Conservation (phyloP, 2,888 invertebrate species). For the Cerastis leucographa region DNA sequence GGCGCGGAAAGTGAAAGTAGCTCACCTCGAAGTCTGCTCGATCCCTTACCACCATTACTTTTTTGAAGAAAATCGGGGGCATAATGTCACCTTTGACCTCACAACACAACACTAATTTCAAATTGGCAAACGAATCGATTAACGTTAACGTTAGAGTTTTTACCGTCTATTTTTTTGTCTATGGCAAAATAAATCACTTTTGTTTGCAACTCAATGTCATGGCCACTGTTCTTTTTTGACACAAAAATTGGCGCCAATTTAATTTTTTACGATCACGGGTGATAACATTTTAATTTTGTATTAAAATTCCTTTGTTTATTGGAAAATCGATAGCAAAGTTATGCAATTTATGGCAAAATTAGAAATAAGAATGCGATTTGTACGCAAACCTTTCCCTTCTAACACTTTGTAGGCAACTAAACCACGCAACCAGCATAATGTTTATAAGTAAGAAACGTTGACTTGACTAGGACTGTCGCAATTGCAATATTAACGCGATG, state of each 20-base stretch:
- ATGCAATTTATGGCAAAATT: slow-evolving; percentile 26
- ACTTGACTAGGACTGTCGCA: slow-evolving; percentile 85
- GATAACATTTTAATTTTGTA: background rate
- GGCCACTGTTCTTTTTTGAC: slow-evolving; percentile 60
- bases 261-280: slow-evolving; percentile 7
- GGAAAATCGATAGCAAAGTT: slow-evolving; percentile 21
- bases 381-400: slow-evolving; percentile 84
- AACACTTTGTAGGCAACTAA: slow-evolving; percentile 86
- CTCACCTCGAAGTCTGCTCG: slow-evolving; percentile 87
- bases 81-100: slow-evolving; percentile 81
- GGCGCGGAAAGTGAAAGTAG: slow-evolving; percentile 86
- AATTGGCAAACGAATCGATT: slow-evolving; percentile 44
- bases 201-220: slow-evolving; percentile 66
- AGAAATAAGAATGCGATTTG: slow-evolving; percentile 60
- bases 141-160: slow-evolving; percentile 33
- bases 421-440: slow-evolving; percentile 85
- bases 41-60: slow-evolving; percentile 88
- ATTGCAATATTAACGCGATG: slow-evolving; percentile 71
- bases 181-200: slow-evolving; percentile 48
- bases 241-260: slow-evolving; percentile 30
- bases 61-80: slow-evolving; percentile 90
- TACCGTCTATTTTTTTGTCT: slow-evolving; percentile 44
- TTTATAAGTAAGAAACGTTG: slow-evolving; percentile 88
- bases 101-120: slow-evolving; percentile 62
- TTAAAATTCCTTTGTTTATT: slow-evolving; percentile 9